Evolutionary conservation across 2,888 invertebrate species (phyloP).

Genomic region (Temnothorax ravouxi): DNA sequence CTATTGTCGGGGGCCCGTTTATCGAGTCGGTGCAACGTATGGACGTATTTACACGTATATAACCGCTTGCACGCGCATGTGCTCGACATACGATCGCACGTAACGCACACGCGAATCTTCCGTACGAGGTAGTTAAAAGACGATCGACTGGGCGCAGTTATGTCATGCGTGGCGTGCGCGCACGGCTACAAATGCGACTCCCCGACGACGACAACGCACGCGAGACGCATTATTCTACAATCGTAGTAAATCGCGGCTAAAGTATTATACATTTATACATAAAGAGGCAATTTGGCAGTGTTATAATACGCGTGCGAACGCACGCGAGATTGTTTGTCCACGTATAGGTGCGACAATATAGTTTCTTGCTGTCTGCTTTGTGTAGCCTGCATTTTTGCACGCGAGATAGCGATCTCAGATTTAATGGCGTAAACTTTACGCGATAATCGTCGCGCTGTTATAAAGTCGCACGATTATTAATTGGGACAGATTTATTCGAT

Average conservation of each 20-base stretch:
- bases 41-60: constrained; percentile 22
- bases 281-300: constrained; percentile 20
- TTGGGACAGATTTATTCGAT: not conserved
- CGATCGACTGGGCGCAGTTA: constrained; percentile 15
- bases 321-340: not conserved
- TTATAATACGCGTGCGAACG: not conserved
- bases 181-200: constrained; percentile 2
- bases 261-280: constrained; percentile 9
- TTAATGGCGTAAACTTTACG: not conserved
- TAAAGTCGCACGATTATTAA: not conserved
- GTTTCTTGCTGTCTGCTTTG: not conserved
- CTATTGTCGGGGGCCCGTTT: constrained; percentile 60
- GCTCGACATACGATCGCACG: constrained; percentile 30
- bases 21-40: constrained; percentile 58
- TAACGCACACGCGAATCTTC: not conserved
- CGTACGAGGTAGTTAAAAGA: constrained; percentile 42
- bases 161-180: constrained; percentile 34
- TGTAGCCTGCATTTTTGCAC: not conserved
- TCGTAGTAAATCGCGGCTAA: constrained; percentile 41
- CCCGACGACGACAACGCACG: constrained; percentile 29
- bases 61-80: not conserved
- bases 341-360: not conserved
- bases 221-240: constrained; percentile 44
- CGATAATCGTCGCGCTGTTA: not conserved
- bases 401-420: constrained; percentile 1